phyloP scores from a whole-genome alignment of 2,797 vertebrate species.

The Pangasius krempfi region DNA sequence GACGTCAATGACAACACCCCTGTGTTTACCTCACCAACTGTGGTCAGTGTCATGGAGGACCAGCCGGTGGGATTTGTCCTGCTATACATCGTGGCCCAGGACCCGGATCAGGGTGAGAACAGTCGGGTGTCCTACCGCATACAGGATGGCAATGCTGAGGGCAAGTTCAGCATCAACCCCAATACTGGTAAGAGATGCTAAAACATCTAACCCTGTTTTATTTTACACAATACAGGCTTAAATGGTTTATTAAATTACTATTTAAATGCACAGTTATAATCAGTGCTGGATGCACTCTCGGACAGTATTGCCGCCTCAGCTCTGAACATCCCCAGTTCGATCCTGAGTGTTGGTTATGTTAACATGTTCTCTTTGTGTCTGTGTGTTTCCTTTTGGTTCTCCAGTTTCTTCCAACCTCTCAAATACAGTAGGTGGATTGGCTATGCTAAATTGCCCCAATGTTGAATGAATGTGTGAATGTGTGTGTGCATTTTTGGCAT shows the following conservation, averaged over 20 bases:
- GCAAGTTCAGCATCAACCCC: constrained; percentile 86
- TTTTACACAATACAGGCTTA: background rate
- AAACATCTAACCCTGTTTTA: background rate
- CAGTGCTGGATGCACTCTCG: background rate
- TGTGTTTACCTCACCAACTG: constrained; percentile 81
- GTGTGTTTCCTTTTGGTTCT: background rate
- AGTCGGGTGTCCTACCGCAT: constrained; percentile 87
- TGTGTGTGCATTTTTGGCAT: background rate
- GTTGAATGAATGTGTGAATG: background rate
- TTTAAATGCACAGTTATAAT: background rate
- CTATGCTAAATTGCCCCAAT: background rate
- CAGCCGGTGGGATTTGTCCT: constrained; percentile 86
- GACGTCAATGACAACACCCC: constrained; percentile 92
- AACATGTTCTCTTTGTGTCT: background rate
- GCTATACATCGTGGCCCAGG: constrained; percentile 86
- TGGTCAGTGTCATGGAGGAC: constrained; percentile 87
- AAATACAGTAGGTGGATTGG: background rate
- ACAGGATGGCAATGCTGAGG: constrained; percentile 79
- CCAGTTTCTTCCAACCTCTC: background rate
- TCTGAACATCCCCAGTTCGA: background rate
- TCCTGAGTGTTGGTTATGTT: background rate
- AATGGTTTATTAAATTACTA: background rate
- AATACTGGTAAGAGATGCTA: constrained; percentile 82
- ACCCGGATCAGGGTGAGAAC: constrained; percentile 90
- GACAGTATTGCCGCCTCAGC: background rate